Base-by-base conservation (phyloP, 1,140 invertebrate genomes). In the Nasonia vitripennis region DNA sequence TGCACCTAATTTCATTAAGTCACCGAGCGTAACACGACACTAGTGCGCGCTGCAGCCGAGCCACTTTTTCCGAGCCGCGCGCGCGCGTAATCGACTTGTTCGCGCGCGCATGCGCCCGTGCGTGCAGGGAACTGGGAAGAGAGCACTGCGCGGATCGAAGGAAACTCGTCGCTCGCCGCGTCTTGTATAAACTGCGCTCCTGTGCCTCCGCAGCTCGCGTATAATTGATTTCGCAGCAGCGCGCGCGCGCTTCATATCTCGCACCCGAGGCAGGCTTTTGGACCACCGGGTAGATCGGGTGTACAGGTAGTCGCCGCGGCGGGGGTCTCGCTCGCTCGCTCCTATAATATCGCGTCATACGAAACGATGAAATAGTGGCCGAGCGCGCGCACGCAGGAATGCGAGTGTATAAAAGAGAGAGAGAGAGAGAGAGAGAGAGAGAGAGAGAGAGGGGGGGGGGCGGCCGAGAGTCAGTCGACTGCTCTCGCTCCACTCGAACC, bases 321-420 rank as follows among this genome's bases (percentile, higher is more conserved):
- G 92, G 92, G 92, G 92, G 92, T 93, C 45, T 34, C 73, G 37
- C 73, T 31, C 73, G 31, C 73, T 74, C 68, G 62, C 62, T 77
- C 92, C 92, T 92, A 93, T 93, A 92, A 93, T 93, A 93, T 92
- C 91, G 91, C 92, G 92, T 92, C 92, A 92, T 93, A 93, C 91
- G 92, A 93, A 93, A 92, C 92, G 92, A 93, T 92, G 92, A 93
- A 93, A 93, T 93, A 93, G 92, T 93, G 92, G 91, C 90, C 90
- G 79, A 10, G 27, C 27, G 2, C 27, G 34, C 67, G 67, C 79
- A 71, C 68, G 34, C 79, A 81, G 34, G 79, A 37, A 81, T 81
- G 68, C 68, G 20, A 27, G n/a, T 78, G 27, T 45, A 45, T 45
- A 45, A 62, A n/a, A 62, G 55, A 3, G 41, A 2, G 34, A 23